Conservation (phyloP, 2,888 invertebrate genomes). For the Amorpha juglandis region DNA sequence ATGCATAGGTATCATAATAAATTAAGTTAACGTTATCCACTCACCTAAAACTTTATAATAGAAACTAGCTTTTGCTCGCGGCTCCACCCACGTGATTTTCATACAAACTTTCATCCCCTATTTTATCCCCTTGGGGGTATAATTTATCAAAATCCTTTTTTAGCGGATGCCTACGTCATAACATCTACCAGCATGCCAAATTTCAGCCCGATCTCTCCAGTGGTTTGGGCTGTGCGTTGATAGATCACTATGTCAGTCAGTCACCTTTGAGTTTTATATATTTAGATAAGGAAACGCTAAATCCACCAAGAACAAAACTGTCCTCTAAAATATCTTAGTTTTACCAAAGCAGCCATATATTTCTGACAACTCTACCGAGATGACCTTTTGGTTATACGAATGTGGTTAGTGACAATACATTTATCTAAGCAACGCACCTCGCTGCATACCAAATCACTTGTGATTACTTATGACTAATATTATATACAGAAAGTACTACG, state of each 20-base stretch:
- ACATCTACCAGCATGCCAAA: too few relatives aligned
- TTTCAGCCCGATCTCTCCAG: too few relatives aligned
- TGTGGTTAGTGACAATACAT: slow-evolving; percentile 18
- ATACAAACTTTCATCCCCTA: too few relatives aligned
- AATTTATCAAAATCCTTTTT: too few relatives aligned
- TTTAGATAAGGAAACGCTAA: slow-evolving; percentile 7
- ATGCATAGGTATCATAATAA: too few relatives aligned
- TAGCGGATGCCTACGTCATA: too few relatives aligned
- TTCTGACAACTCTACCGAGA: slow-evolving; percentile 13
- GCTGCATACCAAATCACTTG: slow-evolving; percentile 11
- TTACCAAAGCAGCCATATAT: slow-evolving; percentile 2
- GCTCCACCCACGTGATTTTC: too few relatives aligned
- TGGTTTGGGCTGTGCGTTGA: too few relatives aligned
- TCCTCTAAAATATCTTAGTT: slow-evolving; percentile 8
- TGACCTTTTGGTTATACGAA: slow-evolving; percentile 21
- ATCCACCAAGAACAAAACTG: neutral
- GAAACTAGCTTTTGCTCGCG: too few relatives aligned
- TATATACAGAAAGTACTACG: neutral
- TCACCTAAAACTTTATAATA: neutral
- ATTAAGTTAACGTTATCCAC: neutral
- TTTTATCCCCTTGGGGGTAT: too few relatives aligned
- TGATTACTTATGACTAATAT: neutral
- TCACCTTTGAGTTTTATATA: too few relatives aligned
- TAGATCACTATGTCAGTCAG: too few relatives aligned
- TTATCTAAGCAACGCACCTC: slow-evolving; percentile 14